Evolutionary conservation across 2,888 invertebrate species (phyloP).

Genomic region (Meteorus colon): DNA sequence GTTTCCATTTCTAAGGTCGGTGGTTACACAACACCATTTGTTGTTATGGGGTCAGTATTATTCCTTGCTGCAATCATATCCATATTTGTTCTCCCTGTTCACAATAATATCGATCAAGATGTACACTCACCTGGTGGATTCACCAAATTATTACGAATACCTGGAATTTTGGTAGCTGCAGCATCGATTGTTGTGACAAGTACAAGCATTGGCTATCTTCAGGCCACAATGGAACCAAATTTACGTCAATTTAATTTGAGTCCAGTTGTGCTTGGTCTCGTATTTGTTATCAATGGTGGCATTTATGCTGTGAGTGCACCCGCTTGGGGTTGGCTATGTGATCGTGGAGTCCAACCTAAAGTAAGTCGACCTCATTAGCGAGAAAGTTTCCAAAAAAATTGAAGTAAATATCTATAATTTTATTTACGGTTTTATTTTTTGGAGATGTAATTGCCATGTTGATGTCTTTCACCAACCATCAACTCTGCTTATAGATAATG

Average conservation of each 20-base stretch:
- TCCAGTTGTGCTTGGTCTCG: conserved; percentile 82
- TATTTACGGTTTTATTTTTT: background rate
- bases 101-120: conserved; percentile 76
- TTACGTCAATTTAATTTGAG: conserved; percentile 82
- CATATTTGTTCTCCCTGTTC: conserved; percentile 82
- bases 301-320: conserved; percentile 87
- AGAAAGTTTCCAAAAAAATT: background rate
- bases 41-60: conserved; percentile 83
- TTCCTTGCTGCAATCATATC: conserved; percentile 86
- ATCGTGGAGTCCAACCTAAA: conserved; percentile 81
- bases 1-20: conserved; percentile 74
- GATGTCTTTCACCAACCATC: background rate
- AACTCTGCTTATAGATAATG: conserved; percentile 72
- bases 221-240: conserved; percentile 92
- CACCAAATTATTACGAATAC: conserved; percentile 81
- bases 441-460: conserved; percentile 17
- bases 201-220: conserved; percentile 89
- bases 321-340: conserved; percentile 87
- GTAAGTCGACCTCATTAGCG: conserved; percentile 46
- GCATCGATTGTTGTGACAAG: conserved; percentile 85
- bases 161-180: conserved; percentile 83
- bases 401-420: conserved; percentile 5
- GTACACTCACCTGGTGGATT: conserved; percentile 78
- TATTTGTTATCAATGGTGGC: conserved; percentile 90
- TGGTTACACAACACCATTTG: conserved; percentile 88